phyloP scores from a whole-genome alignment of 2,797 vertebrate genomes.

The Halcyon chelicuti region DNA sequence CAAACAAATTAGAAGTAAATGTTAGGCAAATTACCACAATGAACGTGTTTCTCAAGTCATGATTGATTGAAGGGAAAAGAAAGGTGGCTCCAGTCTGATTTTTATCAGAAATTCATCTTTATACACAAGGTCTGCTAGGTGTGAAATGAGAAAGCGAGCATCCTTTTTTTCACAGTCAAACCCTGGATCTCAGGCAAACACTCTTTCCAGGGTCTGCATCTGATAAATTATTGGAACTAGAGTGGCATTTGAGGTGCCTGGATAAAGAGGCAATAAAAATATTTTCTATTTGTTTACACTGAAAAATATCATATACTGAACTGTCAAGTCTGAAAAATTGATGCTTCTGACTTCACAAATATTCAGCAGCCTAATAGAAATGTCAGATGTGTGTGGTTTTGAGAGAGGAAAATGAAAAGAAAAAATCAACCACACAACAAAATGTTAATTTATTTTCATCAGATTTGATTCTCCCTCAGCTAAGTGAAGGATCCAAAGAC shows the following conservation, averaged over 20 bases:
- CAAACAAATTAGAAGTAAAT: conserved; percentile 14
- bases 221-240: conserved; percentile 23
- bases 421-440: neutral
- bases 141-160: neutral
- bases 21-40: neutral
- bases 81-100: conserved; percentile 6
- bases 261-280: conserved; percentile 48
- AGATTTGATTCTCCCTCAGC: neutral
- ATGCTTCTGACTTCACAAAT: conserved; percentile 49
- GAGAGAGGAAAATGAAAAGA: neutral
- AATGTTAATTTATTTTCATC: conserved; percentile 43
- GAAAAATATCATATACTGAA: conserved; percentile 37
- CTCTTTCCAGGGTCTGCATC: neutral
- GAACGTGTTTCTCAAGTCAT: neutral
- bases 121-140: neutral
- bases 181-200: neutral
- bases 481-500: neutral
- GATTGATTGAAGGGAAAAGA: neutral
- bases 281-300: conserved; percentile 60
- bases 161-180: neutral
- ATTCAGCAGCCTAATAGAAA: conserved; percentile 55
- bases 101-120: conserved; percentile 32
- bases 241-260: conserved; percentile 10
- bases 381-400: conserved; percentile 2
- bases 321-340: conserved; percentile 66